Conservation (phyloP, 2,113 vertebrate species). For the Cebidichthys violaceus region DNA sequence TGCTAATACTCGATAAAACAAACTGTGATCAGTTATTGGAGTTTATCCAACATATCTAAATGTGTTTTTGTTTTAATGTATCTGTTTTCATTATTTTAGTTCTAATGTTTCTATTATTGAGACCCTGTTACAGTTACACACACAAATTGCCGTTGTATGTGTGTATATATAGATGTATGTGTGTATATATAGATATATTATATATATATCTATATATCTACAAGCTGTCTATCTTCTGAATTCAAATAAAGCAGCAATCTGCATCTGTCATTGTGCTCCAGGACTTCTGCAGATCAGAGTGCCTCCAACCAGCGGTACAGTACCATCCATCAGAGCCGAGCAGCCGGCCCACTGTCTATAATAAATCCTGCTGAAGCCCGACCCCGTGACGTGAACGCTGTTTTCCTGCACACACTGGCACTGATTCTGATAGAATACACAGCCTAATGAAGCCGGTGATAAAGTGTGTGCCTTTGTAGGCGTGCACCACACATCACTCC, state of each 20-base stretch:
- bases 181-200: not conserved
- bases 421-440: conserved; percentile 75
- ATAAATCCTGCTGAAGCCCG: conserved; percentile 73
- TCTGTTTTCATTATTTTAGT: conserved; percentile 15
- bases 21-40: not conserved
- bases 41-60: not conserved
- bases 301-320: conserved; percentile 44
- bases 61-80: conserved; percentile 5
- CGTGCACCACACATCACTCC: conserved; percentile 33
- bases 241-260: conserved; percentile 60
- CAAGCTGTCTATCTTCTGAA: conserved; percentile 39
- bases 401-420: conserved; percentile 77
- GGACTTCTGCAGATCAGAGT: conserved; percentile 43
- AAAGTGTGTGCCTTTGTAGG: conserved; percentile 40
- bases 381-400: conserved; percentile 61
- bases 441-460: conserved; percentile 72
- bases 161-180: not conserved
- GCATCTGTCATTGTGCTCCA: conserved; percentile 50
- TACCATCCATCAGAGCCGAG: conserved; percentile 57
- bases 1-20: not conserved
- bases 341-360: conserved; percentile 68
- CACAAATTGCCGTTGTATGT: conserved; percentile 2
- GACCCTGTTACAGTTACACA: conserved; percentile 15
- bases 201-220: not conserved
- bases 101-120: conserved; percentile 26